Conservation (phyloP, 2,797 vertebrate species). For the Helostoma temminkii region DNA sequence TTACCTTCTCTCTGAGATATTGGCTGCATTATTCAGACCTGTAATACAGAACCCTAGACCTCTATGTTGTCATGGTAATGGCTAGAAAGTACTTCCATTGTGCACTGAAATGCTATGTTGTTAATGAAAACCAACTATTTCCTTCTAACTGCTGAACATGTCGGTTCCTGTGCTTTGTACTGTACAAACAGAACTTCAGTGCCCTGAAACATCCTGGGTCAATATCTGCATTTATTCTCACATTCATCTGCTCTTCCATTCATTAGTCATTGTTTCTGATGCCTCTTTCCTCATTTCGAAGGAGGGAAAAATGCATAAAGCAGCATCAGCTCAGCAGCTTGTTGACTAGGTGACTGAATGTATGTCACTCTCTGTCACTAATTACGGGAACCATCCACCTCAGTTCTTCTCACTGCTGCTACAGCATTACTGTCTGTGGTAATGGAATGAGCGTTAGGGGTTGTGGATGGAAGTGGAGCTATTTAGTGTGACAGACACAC, state of each 20-base stretch:
- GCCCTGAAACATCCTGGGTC: slow-evolving; percentile 19
- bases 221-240: slow-evolving; percentile 15
- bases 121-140: slow-evolving; percentile 33
- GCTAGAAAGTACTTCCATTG: slow-evolving; percentile 50
- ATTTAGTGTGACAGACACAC: slow-evolving; percentile 61
- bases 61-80: slow-evolving; percentile 72
- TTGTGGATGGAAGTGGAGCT: slow-evolving; percentile 26
- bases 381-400: slow-evolving; percentile 43
- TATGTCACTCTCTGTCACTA: slow-evolving; percentile 44
- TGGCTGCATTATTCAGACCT: slow-evolving; percentile 42
- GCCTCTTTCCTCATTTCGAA: slow-evolving; percentile 31
- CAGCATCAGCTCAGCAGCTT: slow-evolving; percentile 3
- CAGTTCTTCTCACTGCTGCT: slow-evolving; percentile 62
- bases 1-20: slow-evolving; percentile 26
- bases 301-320: slow-evolving; percentile 22
- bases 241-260: slow-evolving; percentile 20
- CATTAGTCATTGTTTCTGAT: slow-evolving; percentile 17
- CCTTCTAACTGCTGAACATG: slow-evolving; percentile 22
- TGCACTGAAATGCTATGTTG: slow-evolving; percentile 9
- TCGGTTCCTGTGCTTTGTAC: slow-evolving; percentile 24
- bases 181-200: slow-evolving; percentile 15
- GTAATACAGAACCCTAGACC: too few relatives aligned
- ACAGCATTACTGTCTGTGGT: slow-evolving; percentile 45
- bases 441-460: slow-evolving; percentile 38
- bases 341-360: slow-evolving; percentile 51